Evolutionary conservation across 2,797 vertebrate species (phyloP), one percentile per base, ranked within the genome.

Genomic region (Tolypeutes matacus): DNA sequence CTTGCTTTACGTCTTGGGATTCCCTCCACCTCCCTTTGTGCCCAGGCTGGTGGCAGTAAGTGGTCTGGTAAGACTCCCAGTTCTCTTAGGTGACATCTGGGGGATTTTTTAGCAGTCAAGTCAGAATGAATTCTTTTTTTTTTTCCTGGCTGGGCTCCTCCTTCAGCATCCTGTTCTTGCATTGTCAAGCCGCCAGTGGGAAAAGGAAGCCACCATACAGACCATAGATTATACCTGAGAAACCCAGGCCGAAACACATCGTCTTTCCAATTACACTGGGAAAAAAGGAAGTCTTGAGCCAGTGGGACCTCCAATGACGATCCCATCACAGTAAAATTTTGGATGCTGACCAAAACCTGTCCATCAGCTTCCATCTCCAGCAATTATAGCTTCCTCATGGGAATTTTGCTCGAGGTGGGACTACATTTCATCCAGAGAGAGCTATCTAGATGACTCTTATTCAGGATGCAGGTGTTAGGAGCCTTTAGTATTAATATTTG

Each of bases 281-380:
- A 53, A 3, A 2, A 23, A 18, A 27, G 34, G n/a, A 93, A 23
- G 42, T 76, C 93, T 67, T 91, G 86, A 97, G 78, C 91, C 86
- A 89, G 1, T 93, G 88, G 77, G 86, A 77, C 60, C 69, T 65
- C 89, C 90, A 92, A 65, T 81, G 87, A 91, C 88, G 92, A 94
- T 96, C 90, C 76, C 70, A 58, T 96, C 96, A 93, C 82, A 78
- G 39, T 77, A 92, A 88, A 62, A 84, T 80, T 89, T 96, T 96
- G 96, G 92, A 96, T 77, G 70, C 78, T 96, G 92, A 94, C 96
- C 96, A 97, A 95, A 96, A 95, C 76, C 90, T 96, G 87, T 96
- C 95, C 89, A 77, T 96, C 95, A 95, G 69, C 84, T 96, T 95
- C 80, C 95, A 97, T 60, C 76, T 93, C 78, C 11, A 86, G 92